Conservation (phyloP, 1,140 invertebrate species). For the Cydia strobilella region DNA sequence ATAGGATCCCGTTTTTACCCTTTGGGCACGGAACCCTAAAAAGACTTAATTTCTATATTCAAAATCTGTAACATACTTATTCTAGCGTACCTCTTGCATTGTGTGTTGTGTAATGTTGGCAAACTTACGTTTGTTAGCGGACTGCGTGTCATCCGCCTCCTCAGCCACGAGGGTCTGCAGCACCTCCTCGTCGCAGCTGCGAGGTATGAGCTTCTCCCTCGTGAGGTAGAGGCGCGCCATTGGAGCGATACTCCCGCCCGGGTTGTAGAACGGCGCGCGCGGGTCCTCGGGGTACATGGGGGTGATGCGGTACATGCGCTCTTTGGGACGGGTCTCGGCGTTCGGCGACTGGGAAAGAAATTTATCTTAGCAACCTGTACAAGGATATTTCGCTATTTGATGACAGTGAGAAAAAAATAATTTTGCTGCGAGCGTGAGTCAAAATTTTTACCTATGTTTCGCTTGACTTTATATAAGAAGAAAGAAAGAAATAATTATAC, state of each 20-base stretch:
- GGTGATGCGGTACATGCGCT: conserved; percentile 94
- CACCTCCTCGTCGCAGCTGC: conserved; percentile 85
- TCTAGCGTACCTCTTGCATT: too few relatives aligned
- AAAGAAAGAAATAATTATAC: too few relatives aligned
- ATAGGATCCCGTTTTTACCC: too few relatives aligned
- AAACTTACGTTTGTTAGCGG: conserved; percentile 85
- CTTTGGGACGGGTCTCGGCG: conserved; percentile 90
- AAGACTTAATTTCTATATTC: too few relatives aligned
- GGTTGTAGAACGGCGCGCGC: conserved; percentile 95
- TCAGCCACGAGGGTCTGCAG: conserved; percentile 82
- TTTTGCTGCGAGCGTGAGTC: too few relatives aligned
- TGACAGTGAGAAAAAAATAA: too few relatives aligned
- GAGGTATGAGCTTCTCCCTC: conserved; percentile 86
- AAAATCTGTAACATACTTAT: too few relatives aligned
- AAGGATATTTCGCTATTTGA: too few relatives aligned
- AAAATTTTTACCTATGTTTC: too few relatives aligned
- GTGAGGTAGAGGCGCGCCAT: conserved; percentile 88
- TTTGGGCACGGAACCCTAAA: too few relatives aligned
- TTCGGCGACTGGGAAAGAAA: conserved; percentile 87
- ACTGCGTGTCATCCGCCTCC: conserved; percentile 87
- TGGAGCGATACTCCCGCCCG: conserved; percentile 87
- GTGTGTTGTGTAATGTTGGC: background rate
- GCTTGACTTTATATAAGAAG: too few relatives aligned
- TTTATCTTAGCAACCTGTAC: too few relatives aligned
- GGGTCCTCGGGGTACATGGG: conserved; percentile 92